These are phyloP conservation scores for Lucinisca nassula DNA, from an alignment of 2,888 invertebrate species.

Conservation along the genomic window DNA sequence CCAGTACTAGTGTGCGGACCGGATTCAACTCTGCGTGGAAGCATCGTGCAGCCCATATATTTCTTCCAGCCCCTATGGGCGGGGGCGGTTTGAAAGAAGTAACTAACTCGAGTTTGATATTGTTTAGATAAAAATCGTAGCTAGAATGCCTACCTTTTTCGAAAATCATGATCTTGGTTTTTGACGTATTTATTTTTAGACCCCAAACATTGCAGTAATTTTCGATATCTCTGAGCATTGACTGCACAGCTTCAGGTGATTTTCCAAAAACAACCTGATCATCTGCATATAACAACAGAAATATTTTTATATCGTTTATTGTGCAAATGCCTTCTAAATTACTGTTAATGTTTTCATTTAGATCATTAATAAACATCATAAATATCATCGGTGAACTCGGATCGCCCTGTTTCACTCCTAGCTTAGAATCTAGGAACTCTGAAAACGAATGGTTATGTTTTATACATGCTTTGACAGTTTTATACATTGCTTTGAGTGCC, in stretches of 20 bases:
- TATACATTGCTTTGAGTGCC: background rate
- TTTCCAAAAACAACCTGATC: background rate
- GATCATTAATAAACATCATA: conserved; percentile 8
- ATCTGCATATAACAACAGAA: background rate
- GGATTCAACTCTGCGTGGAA: too few relatives aligned
- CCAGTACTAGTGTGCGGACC: too few relatives aligned
- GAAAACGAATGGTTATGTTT: background rate
- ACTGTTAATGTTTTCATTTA: too few relatives aligned
- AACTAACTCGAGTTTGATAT: background rate
- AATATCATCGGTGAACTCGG: background rate
- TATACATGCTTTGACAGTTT: background rate
- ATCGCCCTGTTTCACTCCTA: background rate
- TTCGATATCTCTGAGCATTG: too few relatives aligned
- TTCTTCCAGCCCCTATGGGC: too few relatives aligned
- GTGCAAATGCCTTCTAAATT: too few relatives aligned
- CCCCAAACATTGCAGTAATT: background rate
- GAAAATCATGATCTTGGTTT: too few relatives aligned
- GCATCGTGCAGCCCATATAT: too few relatives aligned
- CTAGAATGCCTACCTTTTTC: background rate
- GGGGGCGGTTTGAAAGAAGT: too few relatives aligned
- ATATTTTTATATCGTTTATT: background rate
- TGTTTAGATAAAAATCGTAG: background rate
- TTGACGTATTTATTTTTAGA: background rate
- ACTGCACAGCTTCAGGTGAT: background rate
- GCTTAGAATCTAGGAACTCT: background rate